Evolutionary conservation across 2,113 vertebrate species (phyloP), one percentile per base, ranked within the genome.

Genomic region (Syngnathoides biaculeatus): DNA sequence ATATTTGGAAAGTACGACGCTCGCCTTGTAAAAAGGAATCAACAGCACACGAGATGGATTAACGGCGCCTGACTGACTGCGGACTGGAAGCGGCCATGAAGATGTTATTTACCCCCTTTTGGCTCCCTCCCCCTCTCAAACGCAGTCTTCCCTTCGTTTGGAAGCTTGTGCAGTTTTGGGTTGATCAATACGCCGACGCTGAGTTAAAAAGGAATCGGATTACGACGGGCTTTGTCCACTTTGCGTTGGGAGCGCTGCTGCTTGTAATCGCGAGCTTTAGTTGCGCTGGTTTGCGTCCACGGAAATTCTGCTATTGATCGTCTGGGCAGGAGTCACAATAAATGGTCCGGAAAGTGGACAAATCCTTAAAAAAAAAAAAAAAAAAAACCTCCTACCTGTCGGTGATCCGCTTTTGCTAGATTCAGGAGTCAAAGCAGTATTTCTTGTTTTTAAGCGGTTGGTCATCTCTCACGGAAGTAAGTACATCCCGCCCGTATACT

Each of bases 171-270:
- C 81, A 83, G 79, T 84, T 88, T 80, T 60, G 19, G 69, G 0
- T 8, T 71, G 76, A 88, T 90, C 84, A 72, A 86, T 89, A 87
- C 84, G 82, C 86, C 86, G 82, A 83, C 88, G 82, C 89, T 90
- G 79, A 86, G 85, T 87, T 89, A 87, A 90, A 87, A 86, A 83
- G 88, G 85, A 84, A 89, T 88, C 82, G 79, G 84, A 89, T 86
- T 85, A 83, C 75, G 48, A 75, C 43, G 69, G 65, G 67, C 78
- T 89, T 85, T 88, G 85, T 87, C 86, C 81, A 81, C 78, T 79
- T 84, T 52, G 24, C 80, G 73, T 83, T 67, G 80, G 68, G 67
- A 67, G 74, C 77, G 61, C 68, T 50, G 39, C 72, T 26, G 60
- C 76, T 76, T 67, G 74, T 66, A 53, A 24, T 68, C 67, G 62